These are phyloP conservation scores for Buathra laborator DNA, from an alignment of 2,888 invertebrate species.

Conservation along the genomic window DNA sequence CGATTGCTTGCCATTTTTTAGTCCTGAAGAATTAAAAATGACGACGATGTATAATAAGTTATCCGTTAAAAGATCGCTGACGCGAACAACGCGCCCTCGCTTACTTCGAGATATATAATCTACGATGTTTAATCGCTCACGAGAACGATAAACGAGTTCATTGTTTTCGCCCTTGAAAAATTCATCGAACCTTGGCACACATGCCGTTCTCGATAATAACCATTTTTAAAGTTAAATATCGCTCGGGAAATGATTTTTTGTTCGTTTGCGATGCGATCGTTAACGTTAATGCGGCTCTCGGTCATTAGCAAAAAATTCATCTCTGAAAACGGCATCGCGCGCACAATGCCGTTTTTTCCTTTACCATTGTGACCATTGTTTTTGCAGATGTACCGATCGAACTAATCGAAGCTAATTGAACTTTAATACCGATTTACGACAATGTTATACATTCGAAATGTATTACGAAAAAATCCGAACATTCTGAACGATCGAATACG, in stretches of 20 bases:
- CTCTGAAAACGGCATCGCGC: not conserved
- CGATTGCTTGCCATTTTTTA: slow-evolving; percentile 79
- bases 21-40: slow-evolving; percentile 71
- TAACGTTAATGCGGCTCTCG: not conserved
- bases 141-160: slow-evolving; percentile 55
- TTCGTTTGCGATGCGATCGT: slow-evolving; percentile 18
- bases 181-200: slow-evolving; percentile 58
- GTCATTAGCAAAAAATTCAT: slow-evolving; percentile 11
- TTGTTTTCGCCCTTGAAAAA: slow-evolving; percentile 58
- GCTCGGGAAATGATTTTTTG: slow-evolving; percentile 3
- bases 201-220: slow-evolving; percentile 44
- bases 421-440: not conserved
- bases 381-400: not conserved
- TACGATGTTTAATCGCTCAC: slow-evolving; percentile 41
- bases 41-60: slow-evolving; percentile 22
- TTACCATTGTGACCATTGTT: not conserved
- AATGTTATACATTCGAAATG: not conserved
- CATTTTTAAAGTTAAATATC: slow-evolving; percentile 41
- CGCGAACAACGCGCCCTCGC: not conserved
- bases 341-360: not conserved
- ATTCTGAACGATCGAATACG: not conserved
- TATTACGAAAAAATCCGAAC: not conserved
- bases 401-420: not conserved
- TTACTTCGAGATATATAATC: slow-evolving; percentile 42
- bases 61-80: not conserved